Evolutionary conservation across 2,888 invertebrate species (phyloP), one percentile per base, ranked within the genome.

Genomic region (Amiota minor): DNA sequence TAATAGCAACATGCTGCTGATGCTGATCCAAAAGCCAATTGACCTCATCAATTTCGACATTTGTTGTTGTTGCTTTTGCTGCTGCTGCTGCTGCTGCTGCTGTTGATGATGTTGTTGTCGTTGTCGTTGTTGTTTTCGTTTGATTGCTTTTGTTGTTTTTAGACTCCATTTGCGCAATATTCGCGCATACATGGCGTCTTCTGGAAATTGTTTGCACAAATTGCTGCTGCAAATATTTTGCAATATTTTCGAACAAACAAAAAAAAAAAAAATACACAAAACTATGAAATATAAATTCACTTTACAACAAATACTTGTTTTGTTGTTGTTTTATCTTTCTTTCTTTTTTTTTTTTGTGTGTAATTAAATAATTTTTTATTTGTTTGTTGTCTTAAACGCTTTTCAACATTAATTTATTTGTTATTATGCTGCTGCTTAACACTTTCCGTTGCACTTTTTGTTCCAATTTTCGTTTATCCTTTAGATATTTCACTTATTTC

Each of bases 171-270:
- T 90, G 90, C 90, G 90, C 90, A 90, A 87, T 88, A 88, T 86
- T 88, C 89, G 90, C 90, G 90, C 90, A 90, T 90, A 88, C 90
- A 90, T 90, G 90, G 89, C 90, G 90, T 90, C 88, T 87, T 86
- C 79, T 77, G 83, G 23, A 82, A 80, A 71, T 83, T 86, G 78
- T 85, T 83, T 84, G 86, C 75, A 20, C 62, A 68, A 68, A 68
- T 46, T 50, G 67, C 67, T 46, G 67, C 50, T 68, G 67, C 67
- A 68, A 68, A 53, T 82, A 77, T 82, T 83, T 59, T 59, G 59
- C 59, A 20, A 18, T 10, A 20, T 4, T 16, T 10, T 6, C 11
- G 9, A 59, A 59, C 1, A 20, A 16, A n/a, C n/a, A n/a, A n/a
- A n/a, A n/a, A n/a, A n/a, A n/a, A n/a, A n/a, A n/a, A 59, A 18